Conservation (phyloP, 2,113 vertebrate genomes). For the Tachycineta bicolor region DNA sequence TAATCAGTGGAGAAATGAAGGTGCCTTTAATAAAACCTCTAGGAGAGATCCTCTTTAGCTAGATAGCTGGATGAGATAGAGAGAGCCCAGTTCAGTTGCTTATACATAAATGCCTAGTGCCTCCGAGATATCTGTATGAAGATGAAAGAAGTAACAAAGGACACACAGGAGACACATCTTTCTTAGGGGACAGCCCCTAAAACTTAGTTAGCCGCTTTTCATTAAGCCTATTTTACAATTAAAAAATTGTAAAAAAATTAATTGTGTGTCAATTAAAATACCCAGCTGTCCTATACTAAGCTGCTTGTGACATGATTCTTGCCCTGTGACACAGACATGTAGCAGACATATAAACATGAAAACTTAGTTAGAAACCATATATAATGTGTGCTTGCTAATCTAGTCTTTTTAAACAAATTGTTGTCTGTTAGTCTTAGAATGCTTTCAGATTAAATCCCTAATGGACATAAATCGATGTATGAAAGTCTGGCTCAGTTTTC, state of each 20-base stretch:
- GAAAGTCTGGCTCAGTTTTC: background rate
- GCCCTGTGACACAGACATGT: background rate
- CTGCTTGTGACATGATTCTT: background rate
- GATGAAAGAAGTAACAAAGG: background rate
- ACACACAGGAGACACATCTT: background rate
- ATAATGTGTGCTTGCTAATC: background rate
- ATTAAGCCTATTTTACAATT: background rate
- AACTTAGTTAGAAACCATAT: background rate
- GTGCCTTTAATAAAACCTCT: background rate
- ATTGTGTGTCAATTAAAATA: background rate
- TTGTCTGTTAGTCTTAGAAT: background rate
- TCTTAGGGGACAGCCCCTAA: background rate
- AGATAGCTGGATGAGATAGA: background rate
- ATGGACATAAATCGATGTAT: background rate
- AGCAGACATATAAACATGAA: background rate
- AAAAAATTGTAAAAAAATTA: too few species aligned
- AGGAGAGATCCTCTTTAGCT: background rate
- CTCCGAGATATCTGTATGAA: background rate
- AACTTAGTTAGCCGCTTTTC: background rate
- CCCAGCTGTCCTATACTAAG: background rate
- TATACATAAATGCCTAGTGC: background rate
- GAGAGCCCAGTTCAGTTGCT: background rate
- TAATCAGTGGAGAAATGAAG: background rate
- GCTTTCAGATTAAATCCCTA: slow-evolving; percentile 11
- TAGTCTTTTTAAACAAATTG: background rate